These are phyloP conservation scores for Theristicus caerulescens DNA, from an alignment of 2,113 vertebrate species.

Conservation along the genomic window DNA sequence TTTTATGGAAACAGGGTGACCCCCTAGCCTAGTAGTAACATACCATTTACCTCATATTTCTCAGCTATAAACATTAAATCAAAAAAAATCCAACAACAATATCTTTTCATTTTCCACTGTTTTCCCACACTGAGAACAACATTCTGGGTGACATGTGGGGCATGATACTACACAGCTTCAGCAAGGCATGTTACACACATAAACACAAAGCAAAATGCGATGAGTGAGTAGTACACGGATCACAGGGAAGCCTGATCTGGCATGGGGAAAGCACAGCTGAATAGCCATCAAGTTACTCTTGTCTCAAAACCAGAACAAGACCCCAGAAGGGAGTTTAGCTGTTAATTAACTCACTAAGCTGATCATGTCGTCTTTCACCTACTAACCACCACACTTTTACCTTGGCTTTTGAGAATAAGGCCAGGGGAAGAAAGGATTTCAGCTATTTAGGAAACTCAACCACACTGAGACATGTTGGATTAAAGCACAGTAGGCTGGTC, in stretches of 20 bases:
- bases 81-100: not conserved
- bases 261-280: not conserved
- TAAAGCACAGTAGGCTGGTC: not conserved
- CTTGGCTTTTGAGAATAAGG: not conserved
- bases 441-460: not conserved
- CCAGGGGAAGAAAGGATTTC: not conserved
- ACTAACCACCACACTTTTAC: not conserved
- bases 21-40: not conserved
- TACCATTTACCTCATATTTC: not conserved
- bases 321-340: not conserved
- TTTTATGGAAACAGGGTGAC: not conserved
- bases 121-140: not conserved
- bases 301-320: not conserved
- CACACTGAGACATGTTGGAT: not conserved
- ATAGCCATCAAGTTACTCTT: not conserved
- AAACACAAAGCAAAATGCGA: not conserved
- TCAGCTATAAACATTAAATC: not conserved
- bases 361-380: not conserved
- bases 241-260: not conserved
- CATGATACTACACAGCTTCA: not conserved
- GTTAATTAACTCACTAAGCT: not conserved
- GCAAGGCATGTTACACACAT: not conserved
- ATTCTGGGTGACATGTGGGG: not conserved
- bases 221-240: not conserved
- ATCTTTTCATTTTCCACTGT: not conserved